Evolutionary conservation across 2,797 vertebrate species (phyloP).

Genomic region (Halcyon badia): DNA sequence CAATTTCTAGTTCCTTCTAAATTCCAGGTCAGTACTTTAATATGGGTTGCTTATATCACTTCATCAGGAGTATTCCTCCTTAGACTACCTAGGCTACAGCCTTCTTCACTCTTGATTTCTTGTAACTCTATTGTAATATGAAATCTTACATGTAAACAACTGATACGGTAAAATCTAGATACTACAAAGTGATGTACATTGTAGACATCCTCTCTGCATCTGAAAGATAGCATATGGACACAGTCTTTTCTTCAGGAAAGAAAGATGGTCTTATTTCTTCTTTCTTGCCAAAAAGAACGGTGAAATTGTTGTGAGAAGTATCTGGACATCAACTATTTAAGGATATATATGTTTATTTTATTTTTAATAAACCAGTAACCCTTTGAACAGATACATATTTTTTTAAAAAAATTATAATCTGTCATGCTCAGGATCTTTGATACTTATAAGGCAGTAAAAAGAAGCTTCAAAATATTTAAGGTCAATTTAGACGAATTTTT

Average conservation of each 20-base stretch:
- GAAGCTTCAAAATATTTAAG: background rate
- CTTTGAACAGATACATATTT: background rate
- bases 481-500: background rate
- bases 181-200: fast-evolving
- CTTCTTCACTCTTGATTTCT: background rate
- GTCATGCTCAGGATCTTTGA: background rate
- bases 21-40: too few relatives aligned
- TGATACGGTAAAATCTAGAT: background rate
- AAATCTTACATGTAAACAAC: background rate
- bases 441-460: background rate
- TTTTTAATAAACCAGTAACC: background rate
- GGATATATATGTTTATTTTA: background rate
- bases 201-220: background rate
- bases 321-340: background rate
- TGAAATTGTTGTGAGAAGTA: background rate
- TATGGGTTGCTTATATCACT: too few relatives aligned
- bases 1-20: too few relatives aligned
- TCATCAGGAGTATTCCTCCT: too few relatives aligned
- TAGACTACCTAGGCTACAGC: background rate
- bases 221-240: background rate
- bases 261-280: background rate
- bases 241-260: background rate
- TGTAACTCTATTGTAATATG: background rate
- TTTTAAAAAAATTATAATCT: background rate
- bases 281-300: background rate